phyloP scores from a whole-genome alignment of 2,113 vertebrate species.

The Rhipidura dahli region DNA sequence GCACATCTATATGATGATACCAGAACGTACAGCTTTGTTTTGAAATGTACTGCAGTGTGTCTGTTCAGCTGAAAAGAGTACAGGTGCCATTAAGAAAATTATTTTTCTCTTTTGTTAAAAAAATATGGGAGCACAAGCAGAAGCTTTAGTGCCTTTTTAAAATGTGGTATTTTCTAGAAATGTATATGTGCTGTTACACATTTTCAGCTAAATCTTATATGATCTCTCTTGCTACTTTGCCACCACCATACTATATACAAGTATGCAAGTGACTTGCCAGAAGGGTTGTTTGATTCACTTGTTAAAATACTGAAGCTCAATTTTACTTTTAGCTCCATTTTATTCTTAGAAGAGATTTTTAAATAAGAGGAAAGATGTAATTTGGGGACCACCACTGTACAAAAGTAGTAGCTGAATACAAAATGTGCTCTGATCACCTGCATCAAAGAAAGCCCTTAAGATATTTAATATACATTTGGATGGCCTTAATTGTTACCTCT shows the following conservation, averaged over 20 bases:
- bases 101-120: background rate
- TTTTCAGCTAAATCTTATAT: conserved; percentile 9
- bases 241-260: conserved; percentile 31
- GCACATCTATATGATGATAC: conserved; percentile 49
- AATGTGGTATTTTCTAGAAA: conserved; percentile 71
- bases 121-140: conserved; percentile 76
- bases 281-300: conserved; percentile 31
- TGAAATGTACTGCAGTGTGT: conserved; percentile 59
- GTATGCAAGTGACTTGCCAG: conserved; percentile 40
- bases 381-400: conserved; percentile 68
- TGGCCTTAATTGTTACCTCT: conserved; percentile 72
- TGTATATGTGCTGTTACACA: conserved; percentile 53
- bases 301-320: conserved; percentile 7
- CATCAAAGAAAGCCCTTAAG: conserved; percentile 44
- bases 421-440: conserved; percentile 41
- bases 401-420: conserved; percentile 50
- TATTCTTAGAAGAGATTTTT: conserved; percentile 24
- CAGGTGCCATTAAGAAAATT: conserved; percentile 60
- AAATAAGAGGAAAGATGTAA: conserved; percentile 28
- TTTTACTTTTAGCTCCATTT: conserved; percentile 2
- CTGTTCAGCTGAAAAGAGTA: conserved; percentile 66
- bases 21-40: conserved; percentile 60
- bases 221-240: conserved; percentile 48
- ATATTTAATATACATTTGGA: conserved; percentile 34
- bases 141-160: conserved; percentile 81